phyloP scores from a whole-genome alignment of 1,140 invertebrate genomes.

The Drusus annulatus region DNA sequence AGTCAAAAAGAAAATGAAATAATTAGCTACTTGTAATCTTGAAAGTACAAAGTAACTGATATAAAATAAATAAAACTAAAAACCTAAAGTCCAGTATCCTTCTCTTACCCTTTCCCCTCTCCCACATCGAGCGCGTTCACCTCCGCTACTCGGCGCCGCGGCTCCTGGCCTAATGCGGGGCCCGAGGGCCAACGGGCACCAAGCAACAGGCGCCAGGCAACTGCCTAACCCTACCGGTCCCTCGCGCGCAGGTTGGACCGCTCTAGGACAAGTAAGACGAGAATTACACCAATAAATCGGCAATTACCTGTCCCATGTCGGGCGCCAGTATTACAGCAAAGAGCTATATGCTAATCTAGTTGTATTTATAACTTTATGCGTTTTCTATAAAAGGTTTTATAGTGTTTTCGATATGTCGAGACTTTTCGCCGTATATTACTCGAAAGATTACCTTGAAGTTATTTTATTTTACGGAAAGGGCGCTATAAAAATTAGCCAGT shows the following conservation, averaged over 20 bases:
- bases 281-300: neutral
- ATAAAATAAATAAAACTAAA: no score
- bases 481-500: no score
- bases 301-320: neutral
- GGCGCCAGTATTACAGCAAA: neutral
- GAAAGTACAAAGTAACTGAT: no score
- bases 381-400: no score
- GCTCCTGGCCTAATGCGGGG: constrained; percentile 2
- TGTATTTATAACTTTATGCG: neutral
- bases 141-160: constrained; percentile 5
- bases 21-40: no score
- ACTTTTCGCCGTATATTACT: no score
- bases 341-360: neutral
- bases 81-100: neutral
- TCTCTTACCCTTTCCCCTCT: neutral
- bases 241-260: neutral
- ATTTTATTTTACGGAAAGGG: no score
- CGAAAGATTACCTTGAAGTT: no score
- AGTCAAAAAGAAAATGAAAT: no score
- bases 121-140: neutral
- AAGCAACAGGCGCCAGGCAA: no score
- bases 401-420: no score
- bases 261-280: neutral
- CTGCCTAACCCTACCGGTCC: constrained; percentile 2
- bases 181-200: neutral